A percentile compares a stretch with the other conserved stretches of the same genome.
These are phyloP conservation scores for Scolopax rusticola DNA, from an alignment of 2,797 vertebrate species.

Conservation along the genomic window DNA sequence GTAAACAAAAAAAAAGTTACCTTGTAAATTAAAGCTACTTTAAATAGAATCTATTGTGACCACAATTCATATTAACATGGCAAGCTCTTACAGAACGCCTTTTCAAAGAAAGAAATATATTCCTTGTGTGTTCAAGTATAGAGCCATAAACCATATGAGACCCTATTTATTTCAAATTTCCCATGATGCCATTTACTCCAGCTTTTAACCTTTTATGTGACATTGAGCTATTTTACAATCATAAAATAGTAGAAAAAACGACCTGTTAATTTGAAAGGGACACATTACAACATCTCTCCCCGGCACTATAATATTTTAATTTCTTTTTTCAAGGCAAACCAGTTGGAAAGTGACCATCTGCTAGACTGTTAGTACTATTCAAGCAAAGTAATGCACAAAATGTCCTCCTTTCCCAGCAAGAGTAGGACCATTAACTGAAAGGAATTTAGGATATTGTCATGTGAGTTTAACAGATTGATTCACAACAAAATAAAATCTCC, in stretches of 20 bases:
- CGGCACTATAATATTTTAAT: constrained; percentile 87
- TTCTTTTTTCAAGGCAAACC: constrained; percentile 86
- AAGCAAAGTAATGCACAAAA: constrained; percentile 87
- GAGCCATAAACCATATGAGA: constrained; percentile 74
- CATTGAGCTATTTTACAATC: constrained; percentile 80
- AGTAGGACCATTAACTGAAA: constrained; percentile 77
- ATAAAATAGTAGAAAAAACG: constrained; percentile 76
- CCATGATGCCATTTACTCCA: constrained; percentile 80
- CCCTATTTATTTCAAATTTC: constrained; percentile 81
- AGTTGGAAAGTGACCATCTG: constrained; percentile 93
- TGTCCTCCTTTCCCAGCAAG: constrained; percentile 79
- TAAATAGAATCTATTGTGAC: constrained; percentile 25
- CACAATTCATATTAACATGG: constrained; percentile 21
- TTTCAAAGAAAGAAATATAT: constrained; percentile 67
- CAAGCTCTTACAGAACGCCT: constrained; percentile 14
- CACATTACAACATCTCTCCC: constrained; percentile 83
- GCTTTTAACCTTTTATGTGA: constrained; percentile 86
- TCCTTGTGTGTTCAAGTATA: constrained; percentile 63
- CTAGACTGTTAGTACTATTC: constrained; percentile 81
- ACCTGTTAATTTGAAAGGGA: constrained; percentile 82
- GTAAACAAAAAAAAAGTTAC: constrained; percentile 42
- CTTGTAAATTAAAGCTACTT: constrained; percentile 40
- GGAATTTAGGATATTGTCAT: constrained; percentile 41
- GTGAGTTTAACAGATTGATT: constrained; percentile 39
- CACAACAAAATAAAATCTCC: constrained; percentile 10